Conservation (phyloP, 2,888 invertebrate genomes). For the Aquatica leii region DNA sequence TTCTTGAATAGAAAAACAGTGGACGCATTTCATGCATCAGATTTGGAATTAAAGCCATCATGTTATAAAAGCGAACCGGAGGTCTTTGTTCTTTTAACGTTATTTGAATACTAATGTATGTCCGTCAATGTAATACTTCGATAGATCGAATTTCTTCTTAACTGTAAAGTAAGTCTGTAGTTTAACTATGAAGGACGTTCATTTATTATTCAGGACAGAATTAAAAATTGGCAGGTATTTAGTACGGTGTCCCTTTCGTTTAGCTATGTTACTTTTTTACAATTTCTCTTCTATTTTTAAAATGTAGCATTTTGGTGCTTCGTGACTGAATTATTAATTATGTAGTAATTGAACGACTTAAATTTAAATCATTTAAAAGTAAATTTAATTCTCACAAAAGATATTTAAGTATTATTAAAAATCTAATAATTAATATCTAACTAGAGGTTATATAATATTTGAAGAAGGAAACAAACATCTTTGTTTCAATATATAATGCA, state of each 20-base stretch:
- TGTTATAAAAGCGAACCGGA: constrained; percentile 43
- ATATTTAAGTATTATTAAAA: too few species aligned
- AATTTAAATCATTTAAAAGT: too few species aligned
- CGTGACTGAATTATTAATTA: too few species aligned
- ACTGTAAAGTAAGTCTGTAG: constrained; percentile 16
- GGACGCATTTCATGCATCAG: constrained; percentile 44
- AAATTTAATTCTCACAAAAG: too few species aligned
- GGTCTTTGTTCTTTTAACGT: constrained; percentile 37
- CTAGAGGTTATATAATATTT: too few species aligned
- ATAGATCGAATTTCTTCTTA: constrained; percentile 22
- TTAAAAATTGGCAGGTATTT: constrained; percentile 38
- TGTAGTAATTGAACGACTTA: too few species aligned
- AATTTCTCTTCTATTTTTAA: constrained; percentile 22
- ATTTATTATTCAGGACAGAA: constrained; percentile 45
- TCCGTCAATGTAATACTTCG: constrained; percentile 18
- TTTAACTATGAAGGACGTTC: constrained; percentile 41
- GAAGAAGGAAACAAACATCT: too few species aligned
- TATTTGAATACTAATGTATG: constrained; percentile 40
- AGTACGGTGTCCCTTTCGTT: constrained; percentile 44
- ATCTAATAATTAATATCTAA: too few species aligned
- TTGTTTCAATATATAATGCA: too few species aligned
- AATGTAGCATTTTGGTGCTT: neutral
- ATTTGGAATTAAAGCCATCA: constrained; percentile 43
- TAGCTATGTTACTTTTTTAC: constrained; percentile 17
- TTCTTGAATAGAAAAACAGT: constrained; percentile 38